Base-by-base conservation (phyloP, 2,888 invertebrate genomes). In the Drosophila helvetica region DNA sequence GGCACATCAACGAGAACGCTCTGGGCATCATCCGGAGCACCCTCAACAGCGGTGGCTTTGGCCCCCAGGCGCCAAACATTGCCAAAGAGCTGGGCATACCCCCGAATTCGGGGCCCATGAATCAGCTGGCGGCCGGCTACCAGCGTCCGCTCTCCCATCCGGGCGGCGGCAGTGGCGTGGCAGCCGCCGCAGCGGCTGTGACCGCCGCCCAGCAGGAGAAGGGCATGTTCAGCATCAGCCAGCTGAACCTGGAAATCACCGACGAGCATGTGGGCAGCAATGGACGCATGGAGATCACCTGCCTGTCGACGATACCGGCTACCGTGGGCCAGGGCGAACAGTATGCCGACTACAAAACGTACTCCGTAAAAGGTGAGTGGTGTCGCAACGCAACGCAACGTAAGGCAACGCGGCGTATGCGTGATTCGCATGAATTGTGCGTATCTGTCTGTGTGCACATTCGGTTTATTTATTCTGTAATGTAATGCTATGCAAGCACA, bases 271-370 rank as follows among this genome's bases (percentile, higher is more conserved):
- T 94, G 33, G 95, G 95, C 4, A 94, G 94, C 30, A 95, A 95
- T 80, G 95, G 95, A 0, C 93, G 94, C 61, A 92, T 96, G 75
- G 94, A 95, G 88, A 93, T 96, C 67, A 96, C 95, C 38, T 96
- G 96, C 89, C 93, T 95, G 71, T 94, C 96, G 45, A 96, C 96
- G 55, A 96, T 96, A 79, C 96, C 96, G 0, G 95, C 95, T 65
- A 95, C 95, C 78, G 94, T 96, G 19, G 94, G 94, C 17, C 94
- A 94, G 43, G 94, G 94, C 60, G 95, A 95, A 81, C 93, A 94
- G 78, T 96, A 94, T 88, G 96, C 96, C 56, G 96, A 96, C 90
- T 93, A 95, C 77, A 95, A 95, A 90, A 95, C 94, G 77, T 94
- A 94, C 86, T 95, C 95, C 45, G 95, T 95, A 59, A 94, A 94